Base-by-base conservation (phyloP, 2,113 vertebrate genomes). In the Hymenochirus boettgeri region DNA sequence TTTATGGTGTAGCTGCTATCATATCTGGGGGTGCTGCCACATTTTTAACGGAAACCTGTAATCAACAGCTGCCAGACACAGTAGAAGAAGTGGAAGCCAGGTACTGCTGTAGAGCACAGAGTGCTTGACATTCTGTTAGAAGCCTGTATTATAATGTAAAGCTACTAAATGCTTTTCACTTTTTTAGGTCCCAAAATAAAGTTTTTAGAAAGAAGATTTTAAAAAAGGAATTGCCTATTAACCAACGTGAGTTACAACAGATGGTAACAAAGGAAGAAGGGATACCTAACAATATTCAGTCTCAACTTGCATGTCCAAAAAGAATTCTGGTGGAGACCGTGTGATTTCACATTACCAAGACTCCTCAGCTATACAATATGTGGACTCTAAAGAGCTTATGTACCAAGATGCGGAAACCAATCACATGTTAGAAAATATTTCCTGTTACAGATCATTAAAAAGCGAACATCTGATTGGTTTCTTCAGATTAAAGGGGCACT, bases 31-130 rank as follows among this genome's bases (percentile, higher is more conserved):
- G 83, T 2, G 74, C 82, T 35, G 77, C 80, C 10, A 10, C 78
- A 26, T 86, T 91, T 47, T 85, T 94, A 1, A 89, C 87, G 0
- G 92, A 97, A 74, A 94, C 90, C 0, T 79, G 84, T 13, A 77
- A 77, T 17, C 19, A 13, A 3, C 53, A 88, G 0, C 78, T 92
- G n/a, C 89, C 90, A 1, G 91, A 92, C 72, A 93, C 87, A 2
- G 72, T 91, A 15, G 71, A 79, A 53, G 88, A 93, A 1, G 80
- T 86, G 1, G 87, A 92, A 57, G 79, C 83, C 7, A 77, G 86
- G 90, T 67, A 59, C 15, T 4, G 18, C 15, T 46, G 42, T 2
- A 6, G 15, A 46, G 17, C 18, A 46, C 18, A 8, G 3, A 19
- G 15, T 17, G 17, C 7, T 18, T 46, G 7, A 18, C 3, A 46